Evolutionary conservation across 2,797 vertebrate species (phyloP).

Genomic region (Varecia variegata): DNA sequence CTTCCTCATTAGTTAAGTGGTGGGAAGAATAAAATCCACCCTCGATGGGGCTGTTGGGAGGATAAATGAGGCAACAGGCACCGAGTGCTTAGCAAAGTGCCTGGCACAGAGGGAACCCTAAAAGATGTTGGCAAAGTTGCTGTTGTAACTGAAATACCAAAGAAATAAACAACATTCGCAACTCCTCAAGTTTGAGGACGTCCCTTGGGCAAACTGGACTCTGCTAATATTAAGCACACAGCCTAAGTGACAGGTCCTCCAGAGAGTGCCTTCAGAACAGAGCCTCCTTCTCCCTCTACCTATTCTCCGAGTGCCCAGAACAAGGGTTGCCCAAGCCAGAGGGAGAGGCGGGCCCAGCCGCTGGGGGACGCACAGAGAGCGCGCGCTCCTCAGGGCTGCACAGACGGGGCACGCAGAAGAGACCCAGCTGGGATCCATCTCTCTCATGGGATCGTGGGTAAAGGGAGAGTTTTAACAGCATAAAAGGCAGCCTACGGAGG

Average conservation of each 20-base stretch:
- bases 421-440: not conserved
- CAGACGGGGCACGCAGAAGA: not conserved
- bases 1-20: not conserved
- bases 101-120: not conserved
- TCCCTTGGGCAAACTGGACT: not conserved
- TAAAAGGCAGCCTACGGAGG: not conserved
- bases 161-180: not conserved
- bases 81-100: not conserved
- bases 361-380: too few relatives aligned
- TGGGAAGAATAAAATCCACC: not conserved
- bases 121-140: not conserved
- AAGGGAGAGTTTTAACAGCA: not conserved
- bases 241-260: not conserved
- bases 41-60: not conserved
- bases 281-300: not conserved
- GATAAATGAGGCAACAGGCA: not conserved
- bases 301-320: not conserved
- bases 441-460: not conserved
- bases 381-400: not conserved
- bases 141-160: not conserved
- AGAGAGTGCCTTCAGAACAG: not conserved
- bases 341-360: not conserved
- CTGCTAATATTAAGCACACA: not conserved
- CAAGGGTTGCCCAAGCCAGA: not conserved
- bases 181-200: not conserved